These are phyloP conservation scores for Zygothrica quintamaculata DNA, from an alignment of 2,888 invertebrate species.

Conservation along the genomic window DNA sequence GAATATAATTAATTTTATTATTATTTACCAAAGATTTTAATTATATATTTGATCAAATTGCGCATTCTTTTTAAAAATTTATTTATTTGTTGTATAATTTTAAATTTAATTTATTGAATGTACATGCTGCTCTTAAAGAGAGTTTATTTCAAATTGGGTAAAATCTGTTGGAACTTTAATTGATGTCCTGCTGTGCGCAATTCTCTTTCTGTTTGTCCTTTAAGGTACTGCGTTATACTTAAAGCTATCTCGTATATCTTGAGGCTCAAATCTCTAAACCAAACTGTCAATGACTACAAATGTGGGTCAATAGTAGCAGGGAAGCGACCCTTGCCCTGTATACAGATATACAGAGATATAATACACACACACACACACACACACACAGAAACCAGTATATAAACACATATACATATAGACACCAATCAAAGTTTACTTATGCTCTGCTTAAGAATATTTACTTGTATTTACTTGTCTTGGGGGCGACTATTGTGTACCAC, in stretches of 20 bases:
- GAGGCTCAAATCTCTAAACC: slow-evolving; percentile 9
- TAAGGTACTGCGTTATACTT: slow-evolving; percentile 2
- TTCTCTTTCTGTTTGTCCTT: too few species aligned
- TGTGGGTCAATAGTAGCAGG: slow-evolving; percentile 45
- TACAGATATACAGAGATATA: slow-evolving; percentile 3
- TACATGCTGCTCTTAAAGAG: too few species aligned
- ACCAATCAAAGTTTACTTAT: slow-evolving; percentile 23
- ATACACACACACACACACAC: slow-evolving; percentile 7
- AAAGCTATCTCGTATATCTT: slow-evolving; percentile 13
- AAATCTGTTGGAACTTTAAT: too few species aligned
- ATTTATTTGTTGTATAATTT: too few species aligned
- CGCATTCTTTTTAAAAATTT: too few species aligned
- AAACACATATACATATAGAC: not conserved
- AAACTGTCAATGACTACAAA: slow-evolving; percentile 36
- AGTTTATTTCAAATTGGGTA: too few species aligned
- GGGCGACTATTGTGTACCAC: slow-evolving; percentile 23
- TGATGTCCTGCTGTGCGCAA: too few species aligned
- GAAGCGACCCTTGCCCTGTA: slow-evolving; percentile 3
- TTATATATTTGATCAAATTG: too few species aligned
- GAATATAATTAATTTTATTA: too few species aligned
- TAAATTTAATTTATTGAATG: too few species aligned
- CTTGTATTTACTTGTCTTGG: slow-evolving; percentile 33
- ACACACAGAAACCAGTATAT: not conserved
- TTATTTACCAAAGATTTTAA: too few species aligned
- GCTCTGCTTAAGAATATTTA: slow-evolving; percentile 33